Conservation (phyloP, 2,113 vertebrate genomes). For the Plecotus auritus region DNA sequence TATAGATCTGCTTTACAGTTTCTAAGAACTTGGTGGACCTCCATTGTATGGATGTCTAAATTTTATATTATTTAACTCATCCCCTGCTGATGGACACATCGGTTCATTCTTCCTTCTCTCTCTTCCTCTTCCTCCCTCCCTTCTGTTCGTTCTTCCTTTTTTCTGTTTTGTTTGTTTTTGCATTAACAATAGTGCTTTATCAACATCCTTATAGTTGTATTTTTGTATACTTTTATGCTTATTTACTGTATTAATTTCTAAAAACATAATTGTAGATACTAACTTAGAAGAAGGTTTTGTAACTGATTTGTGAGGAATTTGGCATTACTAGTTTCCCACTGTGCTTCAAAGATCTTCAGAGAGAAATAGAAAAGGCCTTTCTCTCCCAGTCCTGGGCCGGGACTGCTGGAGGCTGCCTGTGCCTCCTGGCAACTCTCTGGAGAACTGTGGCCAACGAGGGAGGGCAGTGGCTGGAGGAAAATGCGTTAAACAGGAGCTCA, state of each 20-base stretch:
- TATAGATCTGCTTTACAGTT: background rate
- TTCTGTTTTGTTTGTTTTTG: background rate
- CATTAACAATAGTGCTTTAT: background rate
- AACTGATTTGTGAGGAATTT: background rate
- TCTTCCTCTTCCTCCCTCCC: background rate
- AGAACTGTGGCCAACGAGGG: background rate
- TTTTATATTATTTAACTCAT: background rate
- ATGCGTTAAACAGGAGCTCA: background rate
- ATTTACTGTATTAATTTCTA: background rate
- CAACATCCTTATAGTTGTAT: background rate
- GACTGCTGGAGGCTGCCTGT: background rate
- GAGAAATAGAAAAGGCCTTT: background rate
- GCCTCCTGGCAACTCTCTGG: background rate
- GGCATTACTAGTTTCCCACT: background rate
- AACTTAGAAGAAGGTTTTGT: background rate
- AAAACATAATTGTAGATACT: background rate
- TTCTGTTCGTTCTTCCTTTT: background rate
- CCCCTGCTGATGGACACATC: background rate
- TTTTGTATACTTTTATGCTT: slow-evolving; percentile 7
- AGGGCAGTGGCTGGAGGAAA: background rate
- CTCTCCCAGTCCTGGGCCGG: background rate
- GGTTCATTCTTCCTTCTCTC: background rate
- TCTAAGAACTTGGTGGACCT: background rate
- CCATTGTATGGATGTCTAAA: background rate
- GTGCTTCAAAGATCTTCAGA: background rate